A percentile compares a stretch with the other conserved stretches of the same genome.
These are phyloP conservation scores for Tamias sibiricus DNA, from an alignment of 2,113 vertebrate genomes.

Conservation along the genomic window DNA sequence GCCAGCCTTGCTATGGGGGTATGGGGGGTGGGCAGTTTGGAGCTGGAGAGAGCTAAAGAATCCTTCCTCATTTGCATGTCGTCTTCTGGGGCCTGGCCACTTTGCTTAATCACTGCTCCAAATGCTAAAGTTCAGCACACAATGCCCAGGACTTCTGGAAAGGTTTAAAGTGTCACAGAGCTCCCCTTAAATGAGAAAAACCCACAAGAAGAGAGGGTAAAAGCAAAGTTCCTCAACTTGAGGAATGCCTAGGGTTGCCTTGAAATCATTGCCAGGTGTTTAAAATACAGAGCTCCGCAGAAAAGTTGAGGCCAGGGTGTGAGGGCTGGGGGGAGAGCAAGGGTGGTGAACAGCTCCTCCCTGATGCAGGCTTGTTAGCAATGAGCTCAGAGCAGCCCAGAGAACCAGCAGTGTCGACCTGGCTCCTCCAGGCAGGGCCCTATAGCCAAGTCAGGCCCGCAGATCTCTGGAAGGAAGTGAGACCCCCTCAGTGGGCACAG, in stretches of 20 bases:
- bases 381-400: background rate
- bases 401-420: background rate
- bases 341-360: slow-evolving; percentile 2
- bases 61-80: slow-evolving; percentile 75
- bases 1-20: slow-evolving; percentile 45
- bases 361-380: slow-evolving; percentile 12
- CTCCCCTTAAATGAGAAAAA: slow-evolving; percentile 89
- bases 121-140: slow-evolving; percentile 80
- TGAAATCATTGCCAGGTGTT: slow-evolving; percentile 43
- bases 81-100: slow-evolving; percentile 83
- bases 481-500: slow-evolving; percentile 27
- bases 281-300: slow-evolving; percentile 18
- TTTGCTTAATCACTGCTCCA: slow-evolving; percentile 89
- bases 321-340: background rate
- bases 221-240: slow-evolving; percentile 80
- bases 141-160: slow-evolving; percentile 89
- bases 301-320: slow-evolving; percentile 36
- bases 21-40: slow-evolving; percentile 32
- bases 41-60: slow-evolving; percentile 56
- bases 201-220: slow-evolving; percentile 75
- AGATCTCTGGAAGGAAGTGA: background rate
- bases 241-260: slow-evolving; percentile 67
- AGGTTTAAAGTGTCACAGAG: slow-evolving; percentile 84
- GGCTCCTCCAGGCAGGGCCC: slow-evolving; percentile 25
- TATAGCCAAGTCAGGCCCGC: background rate